Evolutionary conservation across 2,888 invertebrate species (phyloP), one percentile per base, ranked within the genome.

Genomic region (Conomelus anceps): DNA sequence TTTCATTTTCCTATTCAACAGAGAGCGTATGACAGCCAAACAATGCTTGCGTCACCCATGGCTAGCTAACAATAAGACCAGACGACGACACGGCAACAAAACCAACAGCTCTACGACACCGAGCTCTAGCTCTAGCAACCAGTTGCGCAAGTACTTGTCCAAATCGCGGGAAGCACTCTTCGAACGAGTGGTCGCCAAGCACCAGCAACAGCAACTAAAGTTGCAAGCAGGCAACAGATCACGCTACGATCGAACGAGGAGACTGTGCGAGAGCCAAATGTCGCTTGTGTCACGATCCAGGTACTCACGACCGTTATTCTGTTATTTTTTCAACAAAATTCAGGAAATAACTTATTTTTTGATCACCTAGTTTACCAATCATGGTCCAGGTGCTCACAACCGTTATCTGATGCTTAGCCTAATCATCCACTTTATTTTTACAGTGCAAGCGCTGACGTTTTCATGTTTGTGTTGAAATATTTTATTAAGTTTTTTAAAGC

Each of bases 11-110:
- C n/a, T n/a, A n/a, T n/a, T n/a, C n/a, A n/a, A n/a, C 93, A 95
- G 95, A 91, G 93, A 94, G 91, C 94, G 95, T 90, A 93, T 95
- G 93, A 94, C 94, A 89, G 95, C 95, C 23, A 94, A 94, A 90
- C 94, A 95, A 92, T 94, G 95, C 91, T 93, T 95, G 91, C 93
- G 94, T 84, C 95, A 95, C 92, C 94, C 94, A 7, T 95, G 95
- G 95, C 91, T 95, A 63, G 91, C 93, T 92, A 88, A 92, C 63
- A 90, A 91, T n/a, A 88, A 91, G 20, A 9, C 63, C n/a, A n/a
- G n/a, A n/a, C n/a, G n/a, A n/a, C 90, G 91, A 89, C 87, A 89
- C 88, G 84, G 86, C 88, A 89, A 41, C 86, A 41, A 22, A 86
- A 26, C n/a, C 63, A 85, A 88, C 22, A n/a, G n/a, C n/a, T 9